Base-by-base conservation (phyloP, 2,888 invertebrate genomes). In the Idaea biselata region DNA sequence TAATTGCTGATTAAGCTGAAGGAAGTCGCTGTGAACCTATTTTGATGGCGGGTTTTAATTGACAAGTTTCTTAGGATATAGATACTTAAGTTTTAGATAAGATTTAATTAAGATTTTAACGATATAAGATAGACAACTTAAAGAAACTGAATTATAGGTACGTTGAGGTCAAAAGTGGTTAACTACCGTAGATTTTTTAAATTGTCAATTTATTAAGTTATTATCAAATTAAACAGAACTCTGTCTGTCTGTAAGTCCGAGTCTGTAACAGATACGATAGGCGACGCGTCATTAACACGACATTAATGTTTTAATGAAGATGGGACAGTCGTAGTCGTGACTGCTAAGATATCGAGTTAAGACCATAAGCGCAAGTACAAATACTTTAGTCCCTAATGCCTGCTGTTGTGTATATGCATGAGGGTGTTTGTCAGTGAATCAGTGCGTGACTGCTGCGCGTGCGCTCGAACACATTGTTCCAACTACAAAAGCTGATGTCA, bases 401-500 rank as follows among this genome's bases (percentile, higher is more conserved):
- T 16, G 44, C 14, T 44, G 44, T 44, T 44, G 69, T 69, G 58
- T 63, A 65, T 74, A 69, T 69, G 69, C 71, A 73, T 64, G 66
- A 69, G 63, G 68, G 65, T 67, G 65, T 71, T 18, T 57, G 59
- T 62, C 63, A 59, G 73, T 78, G 88, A 88, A 82, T 88, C 88
- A 88, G 82, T 82, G 83, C 86, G 83, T 88, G 87, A 86, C 86
- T 78, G 77, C 73, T 73, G 79, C 79, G 83, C 83, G 79, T 79
- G 82, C 82, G 74, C 79, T 69, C 71, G 67, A 71, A 70, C 76
- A 78, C 83, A 85, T 83, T 88, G 87, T 85, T 82, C 75, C 68
- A 78, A 78, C 77, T 77, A 88, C 89, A 89, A 87, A 86, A 76
- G 84, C 79, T 86, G 86, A 86, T 87, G 87, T 88, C 88, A 88